Percentiles rank a stretch among this genome's conserved stretches.
phyloP scores from a whole-genome alignment of 2,797 vertebrate genomes.

The Brachyrhaphis roseni region DNA sequence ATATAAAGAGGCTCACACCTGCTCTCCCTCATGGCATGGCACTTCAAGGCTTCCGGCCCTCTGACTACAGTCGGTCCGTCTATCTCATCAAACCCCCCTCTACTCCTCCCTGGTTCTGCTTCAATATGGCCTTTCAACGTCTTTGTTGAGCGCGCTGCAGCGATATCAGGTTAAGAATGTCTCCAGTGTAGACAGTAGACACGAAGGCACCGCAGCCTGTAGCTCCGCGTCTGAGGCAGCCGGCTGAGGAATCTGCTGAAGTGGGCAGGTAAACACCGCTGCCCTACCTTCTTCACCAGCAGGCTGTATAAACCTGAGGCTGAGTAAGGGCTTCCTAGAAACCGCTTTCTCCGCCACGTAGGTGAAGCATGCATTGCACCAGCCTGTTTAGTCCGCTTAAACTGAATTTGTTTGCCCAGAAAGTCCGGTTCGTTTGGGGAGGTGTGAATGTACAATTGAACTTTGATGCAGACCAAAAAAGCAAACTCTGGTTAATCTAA shows the following conservation, averaged over 20 bases:
- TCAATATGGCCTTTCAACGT: conserved; percentile 77
- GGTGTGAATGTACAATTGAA: no score
- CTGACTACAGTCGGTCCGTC: conserved; percentile 38
- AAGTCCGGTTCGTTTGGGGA: no score
- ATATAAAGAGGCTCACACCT: conserved; percentile 60
- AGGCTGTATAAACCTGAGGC: conserved; percentile 9
- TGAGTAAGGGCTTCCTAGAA: conserved; percentile 9
- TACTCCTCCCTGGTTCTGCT: conserved; percentile 18
- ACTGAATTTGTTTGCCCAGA: no score
- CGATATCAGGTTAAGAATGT: conserved; percentile 76
- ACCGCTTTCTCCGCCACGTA: not conserved
- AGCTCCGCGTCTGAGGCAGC: conserved; percentile 66
- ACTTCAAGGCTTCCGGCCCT: conserved; percentile 54
- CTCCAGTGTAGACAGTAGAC: conserved; percentile 71
- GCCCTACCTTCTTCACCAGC: conserved; percentile 45
- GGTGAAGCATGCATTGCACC: no score
- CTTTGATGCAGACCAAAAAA: no score
- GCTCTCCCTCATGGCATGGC: conserved; percentile 47
- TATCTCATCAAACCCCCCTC: conserved; percentile 15
- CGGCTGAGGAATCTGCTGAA: conserved; percentile 68
- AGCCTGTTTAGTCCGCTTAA: no score
- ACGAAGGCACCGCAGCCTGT: conserved; percentile 71
- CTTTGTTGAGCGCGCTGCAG: conserved; percentile 66
- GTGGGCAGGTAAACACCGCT: conserved; percentile 72
- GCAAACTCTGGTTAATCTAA: no score